phyloP scores from a whole-genome alignment of 92 coral and sea anemone genomes.

The Nematostella vectensis region DNA sequence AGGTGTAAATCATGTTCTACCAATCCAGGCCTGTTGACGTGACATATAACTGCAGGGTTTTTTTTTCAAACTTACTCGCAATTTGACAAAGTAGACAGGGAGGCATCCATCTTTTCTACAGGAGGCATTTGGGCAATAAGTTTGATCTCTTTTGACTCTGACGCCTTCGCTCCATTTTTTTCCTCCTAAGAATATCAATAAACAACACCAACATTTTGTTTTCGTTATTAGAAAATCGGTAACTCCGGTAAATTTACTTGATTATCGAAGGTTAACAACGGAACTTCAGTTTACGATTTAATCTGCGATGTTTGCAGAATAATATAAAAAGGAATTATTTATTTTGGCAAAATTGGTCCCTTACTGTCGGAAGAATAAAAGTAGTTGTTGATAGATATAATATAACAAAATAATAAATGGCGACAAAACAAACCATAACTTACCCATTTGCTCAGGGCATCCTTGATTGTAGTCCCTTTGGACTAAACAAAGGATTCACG shows the following conservation, averaged over 20 bases:
- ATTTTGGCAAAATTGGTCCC: too few species aligned
- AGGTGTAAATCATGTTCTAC: too few species aligned
- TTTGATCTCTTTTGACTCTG: conserved; percentile 70
- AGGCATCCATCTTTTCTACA: conserved; percentile 98
- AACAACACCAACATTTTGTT: not conserved
- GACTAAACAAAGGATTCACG: conserved; percentile 30
- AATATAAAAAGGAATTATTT: too few species aligned
- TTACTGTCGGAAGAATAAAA: too few species aligned
- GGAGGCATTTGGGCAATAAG: conserved; percentile 96
- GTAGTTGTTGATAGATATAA: too few species aligned
- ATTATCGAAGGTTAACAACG: too few species aligned
- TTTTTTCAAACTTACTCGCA: conserved; percentile 83
- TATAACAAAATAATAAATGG: not conserved
- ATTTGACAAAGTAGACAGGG: conserved; percentile 72
- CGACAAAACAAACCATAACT: conserved; percentile 8
- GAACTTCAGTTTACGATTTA: too few species aligned
- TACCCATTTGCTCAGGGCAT: conserved; percentile 90
- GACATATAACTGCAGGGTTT: too few species aligned
- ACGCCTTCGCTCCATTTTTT: conserved; percentile 73
- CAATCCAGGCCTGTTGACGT: too few species aligned
- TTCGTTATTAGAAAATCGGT: not conserved
- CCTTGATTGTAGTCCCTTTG: conserved; percentile 96
- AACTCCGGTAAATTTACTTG: not conserved
- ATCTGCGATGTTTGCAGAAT: too few species aligned
- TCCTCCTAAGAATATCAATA: conserved; percentile 52